These are phyloP conservation scores for Ganaspis brasiliensis DNA, from an alignment of 2,888 invertebrate species.

Conservation along the genomic window DNA sequence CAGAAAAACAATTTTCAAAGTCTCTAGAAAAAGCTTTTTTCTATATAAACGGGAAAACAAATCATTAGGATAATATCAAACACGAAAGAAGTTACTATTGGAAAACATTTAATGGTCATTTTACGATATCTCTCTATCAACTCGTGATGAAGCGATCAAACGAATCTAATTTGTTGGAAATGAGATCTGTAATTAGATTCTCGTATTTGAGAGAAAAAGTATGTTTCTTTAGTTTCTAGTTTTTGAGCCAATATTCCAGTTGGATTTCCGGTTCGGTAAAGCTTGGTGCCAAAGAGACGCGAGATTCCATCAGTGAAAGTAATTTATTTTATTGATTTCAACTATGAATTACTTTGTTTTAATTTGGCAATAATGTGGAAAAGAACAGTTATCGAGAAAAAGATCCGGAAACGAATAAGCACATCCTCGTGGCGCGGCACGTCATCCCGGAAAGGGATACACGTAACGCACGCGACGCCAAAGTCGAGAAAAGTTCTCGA, in stretches of 20 bases:
- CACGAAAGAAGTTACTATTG: neutral
- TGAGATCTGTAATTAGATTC: slow-evolving; percentile 5
- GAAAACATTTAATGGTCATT: neutral
- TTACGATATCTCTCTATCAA: neutral
- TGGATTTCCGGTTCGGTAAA: neutral
- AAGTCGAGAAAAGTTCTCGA: slow-evolving; percentile 11
- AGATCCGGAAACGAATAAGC: slow-evolving; percentile 43
- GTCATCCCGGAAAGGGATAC: slow-evolving; percentile 54
- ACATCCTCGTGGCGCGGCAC: slow-evolving; percentile 57
- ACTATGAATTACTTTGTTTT: slow-evolving; percentile 12
- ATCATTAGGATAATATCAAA: neutral
- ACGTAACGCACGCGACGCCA: slow-evolving; percentile 50
- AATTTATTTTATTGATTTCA: neutral
- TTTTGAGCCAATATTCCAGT: neutral
- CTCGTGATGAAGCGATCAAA: neutral
- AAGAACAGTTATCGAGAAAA: slow-evolving; percentile 7
- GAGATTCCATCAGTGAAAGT: neutral
- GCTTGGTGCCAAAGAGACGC: slow-evolving; percentile 17
- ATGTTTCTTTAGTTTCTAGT: neutral
- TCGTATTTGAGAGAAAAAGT: neutral
- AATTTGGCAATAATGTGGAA: slow-evolving; percentile 16
- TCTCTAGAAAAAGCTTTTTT: neutral
- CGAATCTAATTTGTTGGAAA: neutral
- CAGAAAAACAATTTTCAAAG: neutral
- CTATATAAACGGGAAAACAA: neutral